A percentile compares a stretch with the other conserved stretches of the same genome.
phyloP scores from a whole-genome alignment of 2,113 vertebrate species.

The Bettongia penicillata region DNA sequence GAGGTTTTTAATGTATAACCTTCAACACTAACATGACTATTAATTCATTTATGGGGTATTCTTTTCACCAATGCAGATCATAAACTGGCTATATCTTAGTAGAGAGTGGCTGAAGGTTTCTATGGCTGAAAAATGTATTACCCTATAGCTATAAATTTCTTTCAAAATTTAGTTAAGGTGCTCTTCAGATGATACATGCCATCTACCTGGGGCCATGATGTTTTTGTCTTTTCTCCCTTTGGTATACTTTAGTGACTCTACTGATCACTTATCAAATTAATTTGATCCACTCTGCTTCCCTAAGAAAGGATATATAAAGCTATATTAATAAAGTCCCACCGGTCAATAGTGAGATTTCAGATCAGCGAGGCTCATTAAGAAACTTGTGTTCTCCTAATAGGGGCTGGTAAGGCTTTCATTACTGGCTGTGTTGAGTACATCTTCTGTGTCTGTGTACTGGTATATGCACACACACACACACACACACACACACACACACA shows the following conservation, averaged over 20 bases:
- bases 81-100: background rate
- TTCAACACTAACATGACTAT: background rate
- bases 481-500: background rate
- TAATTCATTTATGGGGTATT: background rate
- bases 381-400: background rate
- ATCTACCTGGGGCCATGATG: background rate
- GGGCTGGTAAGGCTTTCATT: background rate
- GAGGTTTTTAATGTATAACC: background rate
- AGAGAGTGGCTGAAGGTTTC: background rate
- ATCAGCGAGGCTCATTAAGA: background rate
- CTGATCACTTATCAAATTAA: background rate
- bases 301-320: background rate
- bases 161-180: background rate
- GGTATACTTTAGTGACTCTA: background rate
- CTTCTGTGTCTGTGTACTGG: background rate
- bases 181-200: background rate
- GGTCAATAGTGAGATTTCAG: background rate
- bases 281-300: background rate
- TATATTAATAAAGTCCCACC: background rate
- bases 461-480: background rate
- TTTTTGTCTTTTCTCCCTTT: background rate
- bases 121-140: background rate
- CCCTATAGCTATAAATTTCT: background rate
- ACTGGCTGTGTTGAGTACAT: background rate
- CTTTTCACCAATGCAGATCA: background rate